Evolutionary conservation across 2,797 vertebrate species (phyloP), one percentile per base, ranked within the genome.

Genomic region (Bufotes viridis): DNA sequence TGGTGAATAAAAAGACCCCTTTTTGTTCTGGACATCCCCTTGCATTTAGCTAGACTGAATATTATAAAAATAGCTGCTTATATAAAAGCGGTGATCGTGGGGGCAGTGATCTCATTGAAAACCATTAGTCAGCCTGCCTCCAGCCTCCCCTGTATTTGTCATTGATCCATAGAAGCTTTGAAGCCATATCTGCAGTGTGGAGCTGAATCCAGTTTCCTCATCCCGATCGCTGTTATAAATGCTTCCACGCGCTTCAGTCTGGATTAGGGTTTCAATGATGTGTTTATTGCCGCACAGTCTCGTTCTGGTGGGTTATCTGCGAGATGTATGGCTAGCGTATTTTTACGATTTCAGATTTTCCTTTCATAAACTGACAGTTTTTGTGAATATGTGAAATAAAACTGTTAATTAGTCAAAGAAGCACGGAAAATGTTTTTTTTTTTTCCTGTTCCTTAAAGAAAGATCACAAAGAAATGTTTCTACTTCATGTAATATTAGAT

Each of bases 371-470:
- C 91, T 96, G 95, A 95, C 95, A 95, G 95, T 95, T 95, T 95
- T 94, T 96, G 95, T 96, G 95, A 95, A 94, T 93, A 91, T 94
- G 92, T 95, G 94, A 95, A 95, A 95, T 96, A 95, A 96, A 96
- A 95, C 95, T 95, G 93, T 95, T 96, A 95, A 95, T 96, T 95
- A 96, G 93, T 95, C 95, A 95, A 93, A 95, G 94, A 95, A 94
- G 74, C 22, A n/a, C 74, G 2, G 74, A 14, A 55, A 53, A 3
- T 8, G 7, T 12, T 49, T 49, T 49, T 74, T 49, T 72, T 70
- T 18, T 49, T 49, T 51, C 51, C 22, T 55, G 24, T 14, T 55
- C 24, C 8, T 20, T 49, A 74, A 74, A 20, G 70, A 24, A 42
- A 24, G 51, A 55, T 78, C 24, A 22, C 51, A 8, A 53, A 24